Evolutionary conservation across 2,888 invertebrate genomes (phyloP), one percentile per base, ranked within the genome.

Genomic region (Sceliomorpha sp.): DNA sequence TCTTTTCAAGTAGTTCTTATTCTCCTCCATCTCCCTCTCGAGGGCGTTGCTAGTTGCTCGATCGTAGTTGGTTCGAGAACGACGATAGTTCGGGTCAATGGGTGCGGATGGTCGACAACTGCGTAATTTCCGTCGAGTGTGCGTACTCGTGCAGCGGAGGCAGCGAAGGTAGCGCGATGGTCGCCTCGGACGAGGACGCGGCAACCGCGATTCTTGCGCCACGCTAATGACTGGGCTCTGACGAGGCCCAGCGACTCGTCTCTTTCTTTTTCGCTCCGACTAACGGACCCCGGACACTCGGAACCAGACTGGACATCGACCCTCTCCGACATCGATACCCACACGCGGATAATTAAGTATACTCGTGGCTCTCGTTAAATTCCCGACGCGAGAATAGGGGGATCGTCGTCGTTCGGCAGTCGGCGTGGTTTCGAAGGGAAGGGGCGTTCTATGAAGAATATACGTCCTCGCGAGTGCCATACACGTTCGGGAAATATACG

Each of bases 181-280:
- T 47, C 51, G 53, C 47, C 42, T 31, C 45, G 70, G 51, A 56
- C 50, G 55, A 68, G 60, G 48, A 50, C 51, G 50, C 56, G 45
- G 39, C 42, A 44, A 69, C 68, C 58, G 62, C 51, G 76, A 72
- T 71, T 71, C 62, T 66, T 51, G 79, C 75, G 70, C 74, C 71
- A 72, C 75, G 77, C 84, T 87, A 85, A 87, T 84, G 87, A 87
- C 86, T 86, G n/a, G n/a, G n/a, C 85, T 86, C 81, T 86, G 85
- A 87, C 84, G 85, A 86, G 86, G 79, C 84, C 75, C 79, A 71
- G 77, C 78, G 76, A 78, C n/a, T n/a, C n/a, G n/a, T n/a, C n/a
- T n/a, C n/a, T n/a, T n/a, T n/a, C n/a, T n/a, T n/a, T n/a, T n/a
- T n/a, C n/a, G n/a, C n/a, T n/a, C n/a, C n/a, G n/a, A n/a, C n/a